Evolutionary conservation across 2,888 invertebrate species (phyloP).

Genomic region (Oxytorus armatus): DNA sequence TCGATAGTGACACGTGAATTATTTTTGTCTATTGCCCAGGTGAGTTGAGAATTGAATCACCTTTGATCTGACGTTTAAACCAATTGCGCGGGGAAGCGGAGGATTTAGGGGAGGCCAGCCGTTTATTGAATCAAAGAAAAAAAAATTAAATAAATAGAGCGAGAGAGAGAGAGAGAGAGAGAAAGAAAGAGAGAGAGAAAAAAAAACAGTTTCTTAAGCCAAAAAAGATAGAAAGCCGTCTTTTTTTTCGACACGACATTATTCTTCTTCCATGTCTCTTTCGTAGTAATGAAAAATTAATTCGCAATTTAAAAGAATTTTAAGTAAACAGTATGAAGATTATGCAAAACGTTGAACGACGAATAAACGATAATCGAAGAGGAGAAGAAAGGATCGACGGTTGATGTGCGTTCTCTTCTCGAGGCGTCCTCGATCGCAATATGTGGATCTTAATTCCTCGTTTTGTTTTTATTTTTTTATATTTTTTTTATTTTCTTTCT

Average conservation of each 20-base stretch:
- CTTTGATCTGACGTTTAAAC: slow-evolving; percentile 81
- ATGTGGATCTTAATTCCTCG: slow-evolving; percentile 58
- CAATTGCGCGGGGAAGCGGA: slow-evolving; percentile 84
- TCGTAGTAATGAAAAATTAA: slow-evolving; percentile 63
- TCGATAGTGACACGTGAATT: slow-evolving; percentile 78
- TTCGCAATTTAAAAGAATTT: slow-evolving; percentile 46
- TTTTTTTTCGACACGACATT: slow-evolving; percentile 33
- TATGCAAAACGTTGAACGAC: no score
- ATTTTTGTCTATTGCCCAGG: slow-evolving; percentile 83
- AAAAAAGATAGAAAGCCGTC: slow-evolving; percentile 58
- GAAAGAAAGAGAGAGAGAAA: slow-evolving; percentile 48
- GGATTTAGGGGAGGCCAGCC: slow-evolving; percentile 84
- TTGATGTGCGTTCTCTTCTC: slow-evolving; percentile 73
- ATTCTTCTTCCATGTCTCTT: slow-evolving; percentile 58
- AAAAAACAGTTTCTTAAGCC: slow-evolving; percentile 50
- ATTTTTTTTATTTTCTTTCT: no score
- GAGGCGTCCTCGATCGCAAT: slow-evolving; percentile 75
- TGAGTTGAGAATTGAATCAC: slow-evolving; percentile 85
- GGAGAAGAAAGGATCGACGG: slow-evolving; percentile 71
- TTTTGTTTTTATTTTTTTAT: no score
- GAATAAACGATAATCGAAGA: slow-evolving; percentile 70
- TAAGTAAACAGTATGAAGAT: slow-evolving; percentile 45
- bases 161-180: slow-evolving; percentile 15
- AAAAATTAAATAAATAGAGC: slow-evolving; percentile 61
- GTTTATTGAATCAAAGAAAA: slow-evolving; percentile 75